Evolutionary conservation across 2,113 vertebrate genomes (phyloP).

Genomic region (Salvelinus alpinus): DNA sequence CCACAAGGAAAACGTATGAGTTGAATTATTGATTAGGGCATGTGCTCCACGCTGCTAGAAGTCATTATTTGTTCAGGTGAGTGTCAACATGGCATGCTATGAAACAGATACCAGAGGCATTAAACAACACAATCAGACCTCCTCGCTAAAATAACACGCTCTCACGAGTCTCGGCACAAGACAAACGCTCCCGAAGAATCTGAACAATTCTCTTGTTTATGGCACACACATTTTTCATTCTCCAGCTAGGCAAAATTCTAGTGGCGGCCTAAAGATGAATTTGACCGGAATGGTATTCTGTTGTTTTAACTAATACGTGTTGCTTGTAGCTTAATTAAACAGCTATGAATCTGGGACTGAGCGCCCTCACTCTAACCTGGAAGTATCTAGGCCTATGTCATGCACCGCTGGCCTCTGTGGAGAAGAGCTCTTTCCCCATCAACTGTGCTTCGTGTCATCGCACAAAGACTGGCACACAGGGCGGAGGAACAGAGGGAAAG

Average conservation of each 20-base stretch:
- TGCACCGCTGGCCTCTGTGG: too few relatives aligned
- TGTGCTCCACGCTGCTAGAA: slow-evolving; percentile 69
- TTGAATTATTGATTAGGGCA: slow-evolving; percentile 76
- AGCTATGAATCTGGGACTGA: not conserved
- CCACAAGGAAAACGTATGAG: slow-evolving; percentile 73
- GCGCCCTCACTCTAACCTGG: not conserved
- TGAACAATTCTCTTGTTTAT: slow-evolving; percentile 69
- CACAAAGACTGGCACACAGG: not conserved
- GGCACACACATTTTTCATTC: slow-evolving; percentile 69
- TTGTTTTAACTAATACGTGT: slow-evolving; percentile 57
- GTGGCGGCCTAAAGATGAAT: slow-evolving; percentile 67
- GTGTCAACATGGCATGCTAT: slow-evolving; percentile 71
- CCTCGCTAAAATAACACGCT: slow-evolving; percentile 70
- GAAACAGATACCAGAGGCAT: slow-evolving; percentile 71
- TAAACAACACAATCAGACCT: slow-evolving; percentile 73
- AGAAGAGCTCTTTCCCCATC: too few relatives aligned
- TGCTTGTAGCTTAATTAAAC: slow-evolving; percentile 17
- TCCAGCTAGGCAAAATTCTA: slow-evolving; percentile 57
- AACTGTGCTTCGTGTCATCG: too few relatives aligned
- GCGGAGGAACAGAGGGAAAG: not conserved
- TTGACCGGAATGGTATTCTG: slow-evolving; percentile 50
- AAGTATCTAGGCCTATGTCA: too few relatives aligned
- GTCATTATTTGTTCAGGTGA: slow-evolving; percentile 78
- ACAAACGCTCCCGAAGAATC: slow-evolving; percentile 69
- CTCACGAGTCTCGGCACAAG: slow-evolving; percentile 52